Percentiles rank a stretch among this genome's conserved stretches.
Conservation (phyloP, 2,113 vertebrate species). For the Pao palembangensis region DNA sequence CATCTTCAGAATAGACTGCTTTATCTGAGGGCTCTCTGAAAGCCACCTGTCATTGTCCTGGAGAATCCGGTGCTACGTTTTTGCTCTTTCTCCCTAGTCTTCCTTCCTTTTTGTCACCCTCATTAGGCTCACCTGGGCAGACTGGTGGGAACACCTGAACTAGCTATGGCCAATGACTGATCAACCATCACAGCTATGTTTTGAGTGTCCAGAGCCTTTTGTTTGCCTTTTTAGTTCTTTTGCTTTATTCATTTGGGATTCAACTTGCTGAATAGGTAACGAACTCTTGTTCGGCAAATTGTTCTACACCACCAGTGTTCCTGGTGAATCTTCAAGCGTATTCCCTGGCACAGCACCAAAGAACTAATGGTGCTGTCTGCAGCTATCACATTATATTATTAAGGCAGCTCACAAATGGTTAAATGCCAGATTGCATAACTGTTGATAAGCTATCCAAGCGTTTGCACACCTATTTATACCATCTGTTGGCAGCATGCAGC, state of each 20-base stretch:
- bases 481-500: slow-evolving; percentile 27
- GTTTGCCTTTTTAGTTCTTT: too few species aligned
- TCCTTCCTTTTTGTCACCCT: too few species aligned
- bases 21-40: slow-evolving; percentile 35
- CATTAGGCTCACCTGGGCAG: too few species aligned
- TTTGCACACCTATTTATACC: slow-evolving; percentile 55
- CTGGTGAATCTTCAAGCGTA: slow-evolving; percentile 27
- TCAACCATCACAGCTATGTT: too few species aligned
- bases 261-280: too few species aligned
- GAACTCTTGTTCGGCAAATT: too few species aligned
- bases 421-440: slow-evolving; percentile 55
- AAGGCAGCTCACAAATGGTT: slow-evolving; percentile 52
- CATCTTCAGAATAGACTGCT: slow-evolving; percentile 53
- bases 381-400: slow-evolving; percentile 48
- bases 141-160: too few species aligned
- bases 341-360: slow-evolving; percentile 29
- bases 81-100: too few species aligned
- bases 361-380: slow-evolving; percentile 50
- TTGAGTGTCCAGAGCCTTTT: too few species aligned
- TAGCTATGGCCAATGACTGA: too few species aligned
- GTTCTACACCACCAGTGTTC: slow-evolving; percentile 34
- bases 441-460: slow-evolving; percentile 53
- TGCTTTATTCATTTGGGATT: too few species aligned
- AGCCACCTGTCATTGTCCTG: background rate
- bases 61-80: too few species aligned